Evolutionary conservation across 1,140 invertebrate species (phyloP).

Genomic region (Drosophila pachea): DNA sequence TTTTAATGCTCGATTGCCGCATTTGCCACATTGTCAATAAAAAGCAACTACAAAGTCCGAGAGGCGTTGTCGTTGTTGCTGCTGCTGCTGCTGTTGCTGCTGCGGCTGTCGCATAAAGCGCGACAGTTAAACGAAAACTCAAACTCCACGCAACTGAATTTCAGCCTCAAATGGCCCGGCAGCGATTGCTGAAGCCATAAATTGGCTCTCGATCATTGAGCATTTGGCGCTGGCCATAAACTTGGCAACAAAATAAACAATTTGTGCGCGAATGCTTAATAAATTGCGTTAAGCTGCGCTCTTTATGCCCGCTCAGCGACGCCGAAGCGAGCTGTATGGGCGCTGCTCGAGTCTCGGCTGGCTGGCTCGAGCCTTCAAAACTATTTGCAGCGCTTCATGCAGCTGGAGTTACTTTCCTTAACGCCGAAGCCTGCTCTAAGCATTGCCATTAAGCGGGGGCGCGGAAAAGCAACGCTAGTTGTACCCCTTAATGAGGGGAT

Average conservation of each 20-base stretch:
- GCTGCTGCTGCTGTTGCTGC: neutral
- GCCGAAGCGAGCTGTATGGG: neutral
- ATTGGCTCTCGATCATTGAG: constrained; percentile 60
- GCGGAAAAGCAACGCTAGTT: too few species aligned
- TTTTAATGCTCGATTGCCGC: constrained; percentile 33
- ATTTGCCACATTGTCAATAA: constrained; percentile 52
- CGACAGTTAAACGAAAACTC: constrained; percentile 30
- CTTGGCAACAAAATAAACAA: constrained; percentile 69
- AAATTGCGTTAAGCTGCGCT: constrained; percentile 66
- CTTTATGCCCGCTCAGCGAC: neutral
- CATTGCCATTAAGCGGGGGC: too few species aligned
- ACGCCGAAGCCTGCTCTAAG: too few species aligned
- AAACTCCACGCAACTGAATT: constrained; percentile 5
- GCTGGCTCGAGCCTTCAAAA: too few species aligned
- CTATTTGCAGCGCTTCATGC: too few species aligned
- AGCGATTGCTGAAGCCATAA: constrained; percentile 59
- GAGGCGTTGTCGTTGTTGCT: constrained; percentile 7
- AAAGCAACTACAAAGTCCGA: constrained; percentile 53
- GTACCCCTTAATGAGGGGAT: too few species aligned
- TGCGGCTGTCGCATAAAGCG: constrained; percentile 54
- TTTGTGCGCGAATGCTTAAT: constrained; percentile 67
- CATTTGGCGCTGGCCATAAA: constrained; percentile 37
- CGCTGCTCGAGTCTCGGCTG: too few species aligned
- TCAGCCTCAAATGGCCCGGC: constrained; percentile 7
- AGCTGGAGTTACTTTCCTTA: too few species aligned